These are phyloP conservation scores for Drosophila melanica DNA, from an alignment of 1,140 invertebrate genomes.

Conservation along the genomic window DNA sequence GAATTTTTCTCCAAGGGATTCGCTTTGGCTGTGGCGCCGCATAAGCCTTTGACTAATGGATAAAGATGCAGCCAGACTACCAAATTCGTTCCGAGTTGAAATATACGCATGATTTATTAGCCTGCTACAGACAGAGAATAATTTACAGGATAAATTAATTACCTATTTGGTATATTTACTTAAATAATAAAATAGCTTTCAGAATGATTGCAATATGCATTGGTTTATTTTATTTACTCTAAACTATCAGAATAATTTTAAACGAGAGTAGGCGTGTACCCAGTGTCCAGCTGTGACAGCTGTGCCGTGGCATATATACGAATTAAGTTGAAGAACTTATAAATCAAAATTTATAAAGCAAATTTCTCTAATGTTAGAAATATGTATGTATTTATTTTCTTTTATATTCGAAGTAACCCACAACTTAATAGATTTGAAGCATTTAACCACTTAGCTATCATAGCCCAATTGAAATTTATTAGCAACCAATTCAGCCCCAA, in stretches of 20 bases:
- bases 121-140: neutral
- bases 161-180: neutral
- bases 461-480: slow-evolving; percentile 61
- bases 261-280: no score
- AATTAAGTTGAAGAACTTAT: no score
- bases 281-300: no score
- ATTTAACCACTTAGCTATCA: slow-evolving; percentile 55
- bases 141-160: neutral
- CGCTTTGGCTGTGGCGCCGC: neutral
- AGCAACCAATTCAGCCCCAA: slow-evolving; percentile 37
- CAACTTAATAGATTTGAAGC: slow-evolving; percentile 42
- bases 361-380: no score
- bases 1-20: slow-evolving; percentile 10
- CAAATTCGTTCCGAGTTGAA: slow-evolving; percentile 10
- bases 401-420: no score
- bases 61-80: slow-evolving; percentile 30
- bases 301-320: no score
- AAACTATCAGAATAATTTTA: no score
- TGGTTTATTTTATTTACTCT: no score
- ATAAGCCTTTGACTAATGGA: slow-evolving; percentile 31
- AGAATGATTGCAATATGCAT: no score
- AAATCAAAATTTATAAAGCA: no score
- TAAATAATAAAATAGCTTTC: neutral
- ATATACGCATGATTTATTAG: slow-evolving; percentile 41
- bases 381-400: neutral